phyloP scores from a whole-genome alignment of 2,797 vertebrate species.

The Delichon dasypus region DNA sequence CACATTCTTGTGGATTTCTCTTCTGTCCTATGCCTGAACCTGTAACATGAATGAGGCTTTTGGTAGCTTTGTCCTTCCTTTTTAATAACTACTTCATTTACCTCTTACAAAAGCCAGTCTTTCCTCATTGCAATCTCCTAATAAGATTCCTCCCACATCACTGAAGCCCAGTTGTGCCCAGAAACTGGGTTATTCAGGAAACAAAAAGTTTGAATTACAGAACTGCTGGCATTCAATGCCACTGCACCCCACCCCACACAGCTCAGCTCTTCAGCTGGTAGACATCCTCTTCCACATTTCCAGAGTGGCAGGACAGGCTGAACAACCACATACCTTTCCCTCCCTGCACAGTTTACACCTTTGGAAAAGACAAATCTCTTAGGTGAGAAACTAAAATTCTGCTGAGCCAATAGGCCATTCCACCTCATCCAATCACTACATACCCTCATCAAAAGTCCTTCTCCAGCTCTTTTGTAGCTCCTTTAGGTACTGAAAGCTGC shows the following conservation, averaged over 20 bases:
- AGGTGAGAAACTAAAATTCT: not conserved
- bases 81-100: slow-evolving; percentile 63
- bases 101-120: slow-evolving; percentile 49
- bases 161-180: slow-evolving; percentile 12
- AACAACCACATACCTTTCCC: not conserved
- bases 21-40: slow-evolving; percentile 47
- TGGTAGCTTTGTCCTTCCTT: slow-evolving; percentile 52
- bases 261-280: not conserved
- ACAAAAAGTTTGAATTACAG: slow-evolving; percentile 43
- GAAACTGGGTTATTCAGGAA: slow-evolving; percentile 20
- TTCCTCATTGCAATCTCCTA: slow-evolving; percentile 25
- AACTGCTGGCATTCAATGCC: not conserved
- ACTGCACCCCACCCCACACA: not conserved
- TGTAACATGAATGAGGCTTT: slow-evolving; percentile 54
- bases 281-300: not conserved
- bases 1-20: slow-evolving; percentile 60
- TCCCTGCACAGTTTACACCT: not conserved
- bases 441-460: not conserved
- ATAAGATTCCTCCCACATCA: slow-evolving; percentile 57
- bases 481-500: not conserved
- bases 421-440: not conserved
- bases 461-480: not conserved
- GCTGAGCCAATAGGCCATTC: not conserved
- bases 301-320: not conserved
- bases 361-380: not conserved